phyloP scores from a whole-genome alignment of 2,797 vertebrate species.

The Sebastes hopkinsi region DNA sequence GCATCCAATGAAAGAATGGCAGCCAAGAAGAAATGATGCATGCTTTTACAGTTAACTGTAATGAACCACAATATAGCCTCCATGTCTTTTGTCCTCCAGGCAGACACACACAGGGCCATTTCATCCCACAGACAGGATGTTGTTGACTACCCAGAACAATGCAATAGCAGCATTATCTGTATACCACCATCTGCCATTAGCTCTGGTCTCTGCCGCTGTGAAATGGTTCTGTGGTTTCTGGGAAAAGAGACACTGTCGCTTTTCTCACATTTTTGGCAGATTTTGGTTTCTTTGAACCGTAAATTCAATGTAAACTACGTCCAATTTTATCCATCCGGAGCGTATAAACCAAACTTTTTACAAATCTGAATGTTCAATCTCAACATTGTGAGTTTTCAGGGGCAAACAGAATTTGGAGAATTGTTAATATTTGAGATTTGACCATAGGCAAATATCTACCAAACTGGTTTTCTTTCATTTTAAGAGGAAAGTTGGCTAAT shows the following conservation, averaged over 20 bases:
- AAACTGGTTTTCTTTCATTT: neutral
- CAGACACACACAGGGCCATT: constrained; percentile 17
- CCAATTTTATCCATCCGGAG: neutral
- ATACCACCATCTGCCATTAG: constrained; percentile 27
- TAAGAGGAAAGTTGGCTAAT: neutral
- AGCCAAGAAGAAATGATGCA: neutral
- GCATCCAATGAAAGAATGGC: neutral
- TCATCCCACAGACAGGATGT: constrained; percentile 31
- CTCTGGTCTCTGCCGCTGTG: neutral
- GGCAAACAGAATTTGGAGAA: neutral
- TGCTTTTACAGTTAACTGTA: constrained; percentile 3
- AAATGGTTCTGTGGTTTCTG: neutral
- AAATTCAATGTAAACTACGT: neutral
- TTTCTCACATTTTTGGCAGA: neutral
- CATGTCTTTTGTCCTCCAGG: constrained; percentile 23
- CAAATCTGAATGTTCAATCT: neutral
- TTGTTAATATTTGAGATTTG: neutral
- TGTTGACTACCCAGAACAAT: constrained; percentile 42
- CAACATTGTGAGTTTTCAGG: neutral
- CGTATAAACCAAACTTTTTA: neutral
- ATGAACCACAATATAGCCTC: constrained; percentile 9
- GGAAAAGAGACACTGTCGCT: neutral
- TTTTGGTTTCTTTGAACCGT: neutral
- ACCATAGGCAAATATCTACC: neutral
- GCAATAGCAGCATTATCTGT: constrained; percentile 30